Base-by-base conservation (phyloP, 2,113 vertebrate species). In the Corythaeola cristata region DNA sequence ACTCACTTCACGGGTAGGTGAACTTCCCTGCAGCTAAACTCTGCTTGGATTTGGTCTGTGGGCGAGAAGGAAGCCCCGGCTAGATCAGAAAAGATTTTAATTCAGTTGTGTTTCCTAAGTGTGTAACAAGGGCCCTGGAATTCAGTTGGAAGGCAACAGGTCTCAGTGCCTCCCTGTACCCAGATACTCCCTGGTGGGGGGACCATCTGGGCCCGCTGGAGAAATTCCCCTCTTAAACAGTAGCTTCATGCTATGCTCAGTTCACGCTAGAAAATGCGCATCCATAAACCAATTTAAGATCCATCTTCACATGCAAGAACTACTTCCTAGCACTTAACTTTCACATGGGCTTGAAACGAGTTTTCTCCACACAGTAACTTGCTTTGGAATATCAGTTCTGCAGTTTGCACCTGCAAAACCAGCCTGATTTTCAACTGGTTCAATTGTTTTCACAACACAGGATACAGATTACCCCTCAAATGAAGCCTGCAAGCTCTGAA, bases 161-260 rank as follows among this genome's bases (percentile, higher is more conserved):
- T 44, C 18, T 41, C 44, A 1, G n/a, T 44, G 37, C 49, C 47
- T 66, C 82, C 59, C 35, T 37, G 26, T 3, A 63, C 50, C 27
- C 67, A 64, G 11, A 16, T 1, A 14, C 2, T 16, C 55, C 49
- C 32, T 69, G 2, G 19, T n/a, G 77, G 33, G 26, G 8, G 21
- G 10, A 59, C 45, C 7, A 68, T 30, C 49, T n/a, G 62, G 20
- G 37, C 22, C 10, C 32, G 18, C 67, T 8, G 1, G 27, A 11
- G 30, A 59, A 72, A 75, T 6, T 15, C 22, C n/a, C 56, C 53
- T 78, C 45, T 37, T 67, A 35, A 78, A 24, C 20, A 88, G 12
- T 9, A 78, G 37, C 26, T 55, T 66, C 59, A 13, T 13, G n/a
- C 30, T 21, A 30, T 0, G 0, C 39, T n/a, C 7, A 0, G 30